phyloP scores from a whole-genome alignment of 2,113 vertebrate genomes.

The Pyrgilauda ruficollis region DNA sequence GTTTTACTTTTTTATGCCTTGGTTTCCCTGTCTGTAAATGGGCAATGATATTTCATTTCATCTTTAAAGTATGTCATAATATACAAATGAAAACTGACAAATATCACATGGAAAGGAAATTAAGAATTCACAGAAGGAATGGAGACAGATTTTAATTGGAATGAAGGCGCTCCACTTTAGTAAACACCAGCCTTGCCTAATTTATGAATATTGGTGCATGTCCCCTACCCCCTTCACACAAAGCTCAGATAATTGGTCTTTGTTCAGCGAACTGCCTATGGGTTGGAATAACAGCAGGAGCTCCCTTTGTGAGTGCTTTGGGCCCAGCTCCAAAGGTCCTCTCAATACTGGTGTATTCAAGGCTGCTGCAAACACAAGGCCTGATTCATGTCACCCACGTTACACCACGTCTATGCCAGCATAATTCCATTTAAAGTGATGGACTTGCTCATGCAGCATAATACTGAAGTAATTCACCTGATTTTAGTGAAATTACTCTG shows the following conservation, averaged over 20 bases:
- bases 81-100: not conserved
- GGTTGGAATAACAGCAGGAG: constrained; percentile 65
- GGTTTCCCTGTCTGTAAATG: not conserved
- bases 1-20: constrained; percentile 18
- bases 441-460: constrained; percentile 22
- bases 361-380: constrained; percentile 36
- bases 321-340: constrained; percentile 66
- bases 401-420: constrained; percentile 30
- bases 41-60: not conserved
- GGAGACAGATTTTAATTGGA: constrained; percentile 61
- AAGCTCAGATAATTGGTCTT: constrained; percentile 66
- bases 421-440: constrained; percentile 42
- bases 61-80: constrained; percentile 20
- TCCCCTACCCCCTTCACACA: constrained; percentile 58
- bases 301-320: constrained; percentile 65
- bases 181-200: constrained; percentile 56
- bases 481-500: constrained; percentile 49
- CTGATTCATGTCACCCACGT: constrained; percentile 44
- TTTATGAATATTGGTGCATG: constrained; percentile 66
- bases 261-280: constrained; percentile 57
- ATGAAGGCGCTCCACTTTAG: constrained; percentile 31
- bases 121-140: constrained; percentile 56
- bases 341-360: constrained; percentile 55
- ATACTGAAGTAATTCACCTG: constrained; percentile 39
- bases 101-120: constrained; percentile 63